Evolutionary conservation across 2,797 vertebrate species (phyloP), one percentile per base, ranked within the genome.

Genomic region (Micropoecilia bifurca): DNA sequence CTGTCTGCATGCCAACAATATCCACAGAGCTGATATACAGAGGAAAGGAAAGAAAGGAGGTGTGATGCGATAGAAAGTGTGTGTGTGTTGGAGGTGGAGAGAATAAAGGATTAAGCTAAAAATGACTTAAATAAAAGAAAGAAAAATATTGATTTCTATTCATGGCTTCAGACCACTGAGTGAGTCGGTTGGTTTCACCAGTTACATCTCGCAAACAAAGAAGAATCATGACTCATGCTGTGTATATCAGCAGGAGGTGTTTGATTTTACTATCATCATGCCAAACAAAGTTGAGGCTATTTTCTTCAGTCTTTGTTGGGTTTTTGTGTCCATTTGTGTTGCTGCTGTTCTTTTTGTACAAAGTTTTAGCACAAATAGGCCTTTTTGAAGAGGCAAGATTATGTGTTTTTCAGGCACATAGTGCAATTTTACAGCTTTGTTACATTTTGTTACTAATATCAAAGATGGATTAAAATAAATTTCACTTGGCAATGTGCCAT

Each of bases 1-100:
- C 85, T 83, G 89, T 89, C 87, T 91, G 87, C 46, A 82, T 90
- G 80, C 86, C 80, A 85, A 80, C 79, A 85, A 80, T 81, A 88
- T 85, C 80, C 80, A 89, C 59, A 82, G 83, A 83, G 81, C 80
- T 76, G 83, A 89, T 74, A 74, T 47, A 69, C 55, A 74, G 71
- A 78, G 41, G 63, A 68, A 28, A 47, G 71, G 57, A 45, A 68
- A 61, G 10, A 41, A 2, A 12, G 46, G 57, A n/a, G 6, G 12
- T 46, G 0, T 74, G 50, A 18, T 36, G 28, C 43, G n/a, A 18
- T 16, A 47, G 71, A 20, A 45, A 6, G 20, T 41, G 10, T 83
- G 22, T 45, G n/a, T 57, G 71, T 77, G 20, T 69, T 74, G 36
- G 18, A 16, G 48, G 30, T 2, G 3, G 10, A 45, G 3, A 28